Evolutionary conservation across 1,140 invertebrate species (phyloP), one percentile per base, ranked within the genome.

Genomic region (Drosophila prosaltans): DNA sequence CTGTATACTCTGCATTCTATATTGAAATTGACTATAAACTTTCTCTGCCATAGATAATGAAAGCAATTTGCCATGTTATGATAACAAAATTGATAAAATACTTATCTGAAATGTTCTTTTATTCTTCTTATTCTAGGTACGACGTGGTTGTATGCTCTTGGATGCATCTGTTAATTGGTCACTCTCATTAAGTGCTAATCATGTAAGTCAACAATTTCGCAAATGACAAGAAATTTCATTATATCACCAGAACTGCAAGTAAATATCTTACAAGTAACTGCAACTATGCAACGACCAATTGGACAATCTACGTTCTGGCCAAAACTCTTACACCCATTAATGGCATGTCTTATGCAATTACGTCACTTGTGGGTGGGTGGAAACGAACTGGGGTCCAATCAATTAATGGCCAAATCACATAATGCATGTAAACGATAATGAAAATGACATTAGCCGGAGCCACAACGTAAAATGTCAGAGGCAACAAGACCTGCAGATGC

Each of bases 351-450:
- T 66, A 36, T 61, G 55, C 59, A 51, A 81, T 78, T 71, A 59
- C 81, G 81, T 84, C 78, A 86, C 66, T 81, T 69, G 70, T 9
- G 40, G 41, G 41, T 10, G 43, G 45, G 21, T 10, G 21, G 66
- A 30, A 45, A 43, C 39, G 60, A 28, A 51, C 55, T 55, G 71
- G 57, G 65, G 72, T 72, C 82, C 81, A 85, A 86, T 85, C 78
- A 78, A 85, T 85, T 85, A 85, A 85, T 81, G 74, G 63, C 74
- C 76, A 85, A 85, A 85, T 86, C 79, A 86, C 81, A 85, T 85
- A 85, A 85, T 85, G 81, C 82, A 85, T 85, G 82, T 81, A 78
- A 81, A 81, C 71, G 82, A 85, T 85, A 85, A 85, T 85, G 81
- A 86, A 86, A 85, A 85, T 72, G 78, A 69, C 82, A 86, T 81